These are phyloP conservation scores for Aurelia sp. DNA, from an alignment of 30 jellyfish, hydroid and myxozoan species.

Conservation along the genomic window DNA sequence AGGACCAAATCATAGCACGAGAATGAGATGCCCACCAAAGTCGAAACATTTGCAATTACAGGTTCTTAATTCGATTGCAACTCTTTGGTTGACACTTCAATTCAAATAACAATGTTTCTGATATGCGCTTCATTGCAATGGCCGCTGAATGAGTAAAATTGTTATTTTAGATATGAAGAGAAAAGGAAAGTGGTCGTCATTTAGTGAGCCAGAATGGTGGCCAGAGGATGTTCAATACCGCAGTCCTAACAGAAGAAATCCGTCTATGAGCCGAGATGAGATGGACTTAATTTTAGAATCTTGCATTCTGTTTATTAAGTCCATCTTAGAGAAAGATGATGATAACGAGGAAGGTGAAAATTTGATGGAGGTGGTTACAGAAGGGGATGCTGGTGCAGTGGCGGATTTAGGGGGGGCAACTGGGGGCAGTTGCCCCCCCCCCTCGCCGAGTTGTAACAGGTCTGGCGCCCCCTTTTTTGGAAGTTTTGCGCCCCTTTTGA, in stretches of 20 bases:
- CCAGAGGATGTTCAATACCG: not conserved
- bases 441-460: too few species aligned
- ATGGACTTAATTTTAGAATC: not conserved
- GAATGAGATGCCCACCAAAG: too few species aligned
- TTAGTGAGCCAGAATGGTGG: slow-evolving; percentile 7
- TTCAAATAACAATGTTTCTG: too few species aligned
- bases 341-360: not conserved
- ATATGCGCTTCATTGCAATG: too few species aligned
- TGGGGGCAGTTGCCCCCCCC: too few species aligned
- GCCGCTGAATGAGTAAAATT: not conserved
- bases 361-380: not conserved
- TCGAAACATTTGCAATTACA: too few species aligned
- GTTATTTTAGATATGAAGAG: not conserved
- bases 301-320: not conserved
- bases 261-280: not conserved
- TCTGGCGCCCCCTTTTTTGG: too few species aligned
- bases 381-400: not conserved
- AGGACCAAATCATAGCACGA: too few species aligned
- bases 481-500: too few species aligned
- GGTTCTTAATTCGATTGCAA: too few species aligned
- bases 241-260: not conserved
- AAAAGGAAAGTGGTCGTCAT: not conserved
- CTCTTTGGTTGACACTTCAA: too few species aligned
- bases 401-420: too few species aligned
- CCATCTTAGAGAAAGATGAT: not conserved